Conservation (phyloP, 2,888 invertebrate genomes). For the Crematogaster levior region DNA sequence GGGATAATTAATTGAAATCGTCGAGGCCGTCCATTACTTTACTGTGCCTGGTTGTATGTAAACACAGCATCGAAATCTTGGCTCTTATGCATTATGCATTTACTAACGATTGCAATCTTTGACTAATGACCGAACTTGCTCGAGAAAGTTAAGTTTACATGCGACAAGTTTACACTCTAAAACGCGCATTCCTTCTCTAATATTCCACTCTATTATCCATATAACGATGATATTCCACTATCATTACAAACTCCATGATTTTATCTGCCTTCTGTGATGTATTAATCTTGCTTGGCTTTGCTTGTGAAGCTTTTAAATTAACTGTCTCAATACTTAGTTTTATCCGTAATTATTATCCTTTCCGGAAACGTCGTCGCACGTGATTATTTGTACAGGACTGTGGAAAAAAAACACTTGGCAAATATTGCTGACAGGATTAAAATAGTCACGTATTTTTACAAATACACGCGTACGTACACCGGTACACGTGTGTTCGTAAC, state of each 20-base stretch:
- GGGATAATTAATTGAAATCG: conserved; percentile 55
- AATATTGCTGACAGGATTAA: conserved; percentile 18
- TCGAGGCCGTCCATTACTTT: conserved; percentile 44
- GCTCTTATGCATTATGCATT: conserved; percentile 12
- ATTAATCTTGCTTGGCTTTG: neutral
- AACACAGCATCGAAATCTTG: conserved; percentile 2
- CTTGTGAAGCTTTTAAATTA: neutral
- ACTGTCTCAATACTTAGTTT: neutral
- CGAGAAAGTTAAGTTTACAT: neutral
- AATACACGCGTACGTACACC: neutral
- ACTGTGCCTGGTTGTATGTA: neutral
- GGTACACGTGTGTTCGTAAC: neutral
- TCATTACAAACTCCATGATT: neutral
- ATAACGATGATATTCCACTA: no score
- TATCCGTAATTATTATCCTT: neutral
- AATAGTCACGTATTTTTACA: conserved; percentile 34
- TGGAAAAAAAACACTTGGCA: conserved; percentile 1
- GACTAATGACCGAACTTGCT: neutral
- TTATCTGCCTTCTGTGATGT: neutral
- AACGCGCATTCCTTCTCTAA: neutral
- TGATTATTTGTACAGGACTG: conserved; percentile 9
- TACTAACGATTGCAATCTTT: neutral
- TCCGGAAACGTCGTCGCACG: neutral
- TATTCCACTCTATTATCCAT: no score
- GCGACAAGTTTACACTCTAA: neutral